Conservation (phyloP, 2,888 invertebrate genomes). For the Drymonia ruficornis region DNA sequence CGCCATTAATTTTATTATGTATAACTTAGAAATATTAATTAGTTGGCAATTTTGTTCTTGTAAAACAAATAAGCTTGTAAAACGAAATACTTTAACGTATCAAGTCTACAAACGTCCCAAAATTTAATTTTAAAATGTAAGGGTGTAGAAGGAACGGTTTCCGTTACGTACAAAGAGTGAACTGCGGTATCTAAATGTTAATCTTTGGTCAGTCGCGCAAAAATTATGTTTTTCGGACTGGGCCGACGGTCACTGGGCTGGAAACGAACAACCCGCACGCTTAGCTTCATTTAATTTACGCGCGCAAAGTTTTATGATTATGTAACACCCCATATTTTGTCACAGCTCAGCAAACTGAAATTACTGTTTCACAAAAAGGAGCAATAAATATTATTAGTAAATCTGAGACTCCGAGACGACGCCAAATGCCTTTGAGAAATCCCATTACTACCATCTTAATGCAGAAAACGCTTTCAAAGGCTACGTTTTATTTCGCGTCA, state of each 20-base stretch:
- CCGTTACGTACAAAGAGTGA: conserved; percentile 69
- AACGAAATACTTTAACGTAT: too few relatives aligned
- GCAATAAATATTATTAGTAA: conserved; percentile 10
- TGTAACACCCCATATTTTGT: conserved; percentile 34
- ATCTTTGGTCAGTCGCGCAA: conserved; percentile 83
- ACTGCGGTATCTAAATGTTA: conserved; percentile 80
- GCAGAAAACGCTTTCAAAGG: conserved; percentile 69
- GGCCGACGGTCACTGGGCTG: conserved; percentile 61
- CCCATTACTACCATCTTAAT: conserved; percentile 66
- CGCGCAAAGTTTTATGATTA: conserved; percentile 34
- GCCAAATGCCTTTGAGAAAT: conserved; percentile 55
- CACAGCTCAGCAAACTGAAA: conserved; percentile 22
- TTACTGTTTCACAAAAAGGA: not conserved
- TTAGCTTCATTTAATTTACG: conserved; percentile 69
- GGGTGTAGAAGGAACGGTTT: conserved; percentile 62
- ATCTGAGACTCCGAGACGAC: conserved; percentile 13
- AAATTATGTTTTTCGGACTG: conserved; percentile 84
- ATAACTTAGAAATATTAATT: conserved; percentile 44
- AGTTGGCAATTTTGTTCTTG: conserved; percentile 13
- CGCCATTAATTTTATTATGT: conserved; percentile 52
- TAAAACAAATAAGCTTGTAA: not conserved
- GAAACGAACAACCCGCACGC: conserved; percentile 56
- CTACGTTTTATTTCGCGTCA: conserved; percentile 83
- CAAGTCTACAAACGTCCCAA: too few relatives aligned
- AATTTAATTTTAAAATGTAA: conserved; percentile 46